phyloP scores from a whole-genome alignment of 2,888 invertebrate genomes.

The Cephalotes varians region DNA sequence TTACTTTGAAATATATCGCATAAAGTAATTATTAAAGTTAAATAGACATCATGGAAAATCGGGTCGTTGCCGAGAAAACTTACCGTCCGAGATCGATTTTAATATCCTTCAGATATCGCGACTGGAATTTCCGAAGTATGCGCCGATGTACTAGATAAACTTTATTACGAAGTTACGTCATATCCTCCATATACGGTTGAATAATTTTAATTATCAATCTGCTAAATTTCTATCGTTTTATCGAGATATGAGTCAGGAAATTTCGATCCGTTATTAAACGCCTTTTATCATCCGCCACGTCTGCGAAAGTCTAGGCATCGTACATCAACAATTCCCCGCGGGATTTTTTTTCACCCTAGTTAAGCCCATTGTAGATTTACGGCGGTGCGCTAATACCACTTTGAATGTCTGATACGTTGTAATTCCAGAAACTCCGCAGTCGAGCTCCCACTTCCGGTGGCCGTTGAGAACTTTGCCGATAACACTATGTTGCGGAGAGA shows the following conservation, averaged over 20 bases:
- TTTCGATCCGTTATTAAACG: slow-evolving; percentile 56
- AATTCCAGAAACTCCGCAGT: slow-evolving; percentile 62
- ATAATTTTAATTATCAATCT: slow-evolving; percentile 63
- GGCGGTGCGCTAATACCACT: slow-evolving; percentile 65
- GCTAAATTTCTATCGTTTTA: neutral
- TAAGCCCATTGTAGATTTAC: slow-evolving; percentile 67
- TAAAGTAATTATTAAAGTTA: slow-evolving; percentile 70
- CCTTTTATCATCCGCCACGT: slow-evolving; percentile 31
- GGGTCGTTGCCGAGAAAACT: slow-evolving; percentile 66
- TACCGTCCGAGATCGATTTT: slow-evolving; percentile 67
- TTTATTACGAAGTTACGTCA: slow-evolving; percentile 68
- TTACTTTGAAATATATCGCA: slow-evolving; percentile 43
- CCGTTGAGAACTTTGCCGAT: slow-evolving; percentile 64
- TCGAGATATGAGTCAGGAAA: neutral
- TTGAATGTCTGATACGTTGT: slow-evolving; percentile 70
- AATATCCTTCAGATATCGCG: slow-evolving; percentile 69
- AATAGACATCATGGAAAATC: slow-evolving; percentile 59
- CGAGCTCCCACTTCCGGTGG: slow-evolving; percentile 56
- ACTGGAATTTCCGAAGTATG: slow-evolving; percentile 58
- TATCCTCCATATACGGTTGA: slow-evolving; percentile 53
- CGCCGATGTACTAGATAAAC: slow-evolving; percentile 60
- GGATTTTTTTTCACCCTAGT: slow-evolving; percentile 41
- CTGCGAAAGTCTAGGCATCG: neutral
- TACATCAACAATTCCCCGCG: slow-evolving; percentile 52
- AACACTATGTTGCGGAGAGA: slow-evolving; percentile 63